Percentiles rank a stretch among this genome's conserved stretches.
These are phyloP conservation scores for Tillus elongatus DNA, from an alignment of 2,888 invertebrate genomes.

Conservation along the genomic window DNA sequence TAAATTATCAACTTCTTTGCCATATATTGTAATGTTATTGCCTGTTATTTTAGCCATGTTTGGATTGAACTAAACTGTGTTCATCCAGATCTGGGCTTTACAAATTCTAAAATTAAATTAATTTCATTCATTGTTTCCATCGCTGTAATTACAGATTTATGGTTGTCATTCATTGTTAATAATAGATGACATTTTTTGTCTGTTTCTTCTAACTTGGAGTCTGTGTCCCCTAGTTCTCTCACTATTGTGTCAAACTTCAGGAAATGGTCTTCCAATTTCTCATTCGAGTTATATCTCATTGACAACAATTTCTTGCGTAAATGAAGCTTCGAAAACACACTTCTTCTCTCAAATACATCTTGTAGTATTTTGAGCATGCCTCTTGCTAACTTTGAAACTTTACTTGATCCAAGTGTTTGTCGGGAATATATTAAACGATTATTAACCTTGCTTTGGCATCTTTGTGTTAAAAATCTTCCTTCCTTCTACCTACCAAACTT, in stretches of 20 bases:
- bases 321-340: constrained; percentile 16
- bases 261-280: constrained; percentile 23
- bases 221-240: constrained; percentile 20
- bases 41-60: too few species aligned
- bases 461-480: too few species aligned
- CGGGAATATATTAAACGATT: too few species aligned
- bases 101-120: constrained; percentile 21
- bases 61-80: constrained; percentile 8
- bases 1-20: too few species aligned
- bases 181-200: constrained; percentile 24
- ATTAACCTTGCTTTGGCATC: too few species aligned
- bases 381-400: too few species aligned
- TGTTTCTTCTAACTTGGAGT: constrained; percentile 22
- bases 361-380: too few species aligned
- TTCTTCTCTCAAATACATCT: too few species aligned
- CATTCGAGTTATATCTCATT: constrained; percentile 18
- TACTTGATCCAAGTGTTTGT: too few species aligned
- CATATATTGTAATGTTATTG: too few species aligned
- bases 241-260: constrained; percentile 22
- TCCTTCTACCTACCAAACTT: too few species aligned
- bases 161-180: constrained; percentile 19
- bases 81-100: constrained; percentile 21
- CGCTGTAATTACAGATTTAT: constrained; percentile 22
- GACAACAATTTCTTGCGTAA: constrained; percentile 19
- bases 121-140: constrained; percentile 21